Conservation (phyloP, 2,797 vertebrate genomes). For the Malurus leucopterus region DNA sequence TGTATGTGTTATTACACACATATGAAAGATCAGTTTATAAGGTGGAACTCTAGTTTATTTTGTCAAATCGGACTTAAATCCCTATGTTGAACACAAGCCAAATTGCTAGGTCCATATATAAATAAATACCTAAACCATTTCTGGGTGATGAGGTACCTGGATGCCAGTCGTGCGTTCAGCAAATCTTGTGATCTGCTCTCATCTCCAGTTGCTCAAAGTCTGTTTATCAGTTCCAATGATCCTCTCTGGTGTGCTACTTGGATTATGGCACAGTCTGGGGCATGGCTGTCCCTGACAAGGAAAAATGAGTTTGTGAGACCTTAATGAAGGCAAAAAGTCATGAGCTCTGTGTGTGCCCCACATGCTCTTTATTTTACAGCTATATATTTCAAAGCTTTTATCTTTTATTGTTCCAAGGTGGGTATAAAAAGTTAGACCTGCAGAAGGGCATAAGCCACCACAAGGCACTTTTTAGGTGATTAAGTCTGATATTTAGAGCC, state of each 20-base stretch:
- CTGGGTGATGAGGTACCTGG: neutral
- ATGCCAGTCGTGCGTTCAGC: neutral
- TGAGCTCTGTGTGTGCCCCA: neutral
- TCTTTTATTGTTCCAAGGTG: neutral
- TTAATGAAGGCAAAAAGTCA: neutral
- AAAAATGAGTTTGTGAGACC: neutral
- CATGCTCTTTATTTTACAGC: neutral
- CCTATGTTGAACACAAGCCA: neutral
- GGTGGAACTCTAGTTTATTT: neutral
- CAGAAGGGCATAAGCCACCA: neutral
- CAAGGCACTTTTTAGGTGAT: neutral
- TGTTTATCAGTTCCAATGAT: neutral
- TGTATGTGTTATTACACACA: neutral
- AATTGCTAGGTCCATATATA: neutral
- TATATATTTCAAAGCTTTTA: slow-evolving; percentile 10
- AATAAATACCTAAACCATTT: neutral
- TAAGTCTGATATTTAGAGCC: neutral
- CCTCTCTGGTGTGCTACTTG: neutral
- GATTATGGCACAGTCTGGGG: neutral
- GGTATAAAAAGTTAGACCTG: neutral
- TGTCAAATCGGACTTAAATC: neutral
- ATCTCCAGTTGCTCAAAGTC: neutral
- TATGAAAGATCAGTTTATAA: neutral
- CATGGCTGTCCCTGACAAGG: neutral
- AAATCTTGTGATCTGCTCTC: neutral